Base-by-base conservation (phyloP, 2,888 invertebrate species). In the Latrodectus elegans region DNA sequence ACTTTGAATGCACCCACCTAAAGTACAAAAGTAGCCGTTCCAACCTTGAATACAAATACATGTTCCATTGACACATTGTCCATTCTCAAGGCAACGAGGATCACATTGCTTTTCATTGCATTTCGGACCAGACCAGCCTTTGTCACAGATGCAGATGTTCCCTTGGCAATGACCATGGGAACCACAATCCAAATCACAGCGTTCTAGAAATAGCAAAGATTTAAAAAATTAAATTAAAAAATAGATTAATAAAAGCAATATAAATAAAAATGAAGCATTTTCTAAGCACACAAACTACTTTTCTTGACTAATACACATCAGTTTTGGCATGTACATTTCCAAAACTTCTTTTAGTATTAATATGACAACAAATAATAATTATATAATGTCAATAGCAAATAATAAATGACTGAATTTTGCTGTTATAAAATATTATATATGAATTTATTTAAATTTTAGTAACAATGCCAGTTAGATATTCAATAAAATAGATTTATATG, bases 31-130 rank as follows among this genome's bases (percentile, higher is more conserved):
- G 91, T 96, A 95, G 90, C 99, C 99, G 92, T 99, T 99, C 99
- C 99, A 99, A 90, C 99, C 99, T 92, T 97, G 96, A 80, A 97
- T 96, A 92, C 99, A 99, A 82, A 97, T 96, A 92, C 99, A 99
- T 76, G 97, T 98, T 88, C 99, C 99, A 92, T 99, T 99, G 92
- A 96, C 96, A 93, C 99, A 99, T 92, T 97, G 97, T 26, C 99
- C 99, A 92, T 99, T 98, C 91, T 96, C 96, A 81, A 96, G 95
- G 93, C 99, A 99, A 75, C 97, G 95, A 89, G 94, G 93, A 92
- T 99, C 98, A 92, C 99, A 99, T 49, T 97, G 96, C 90, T 96
- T 94, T 91, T 97, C 96, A 92, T 97, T 97, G 92, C 99, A 99
- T 89, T 96, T 95, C 80, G 96, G 94, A 65, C 99, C 99, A 0